Conservation (phyloP, 1,140 invertebrate genomes). For the Drosophila willistoni region DNA sequence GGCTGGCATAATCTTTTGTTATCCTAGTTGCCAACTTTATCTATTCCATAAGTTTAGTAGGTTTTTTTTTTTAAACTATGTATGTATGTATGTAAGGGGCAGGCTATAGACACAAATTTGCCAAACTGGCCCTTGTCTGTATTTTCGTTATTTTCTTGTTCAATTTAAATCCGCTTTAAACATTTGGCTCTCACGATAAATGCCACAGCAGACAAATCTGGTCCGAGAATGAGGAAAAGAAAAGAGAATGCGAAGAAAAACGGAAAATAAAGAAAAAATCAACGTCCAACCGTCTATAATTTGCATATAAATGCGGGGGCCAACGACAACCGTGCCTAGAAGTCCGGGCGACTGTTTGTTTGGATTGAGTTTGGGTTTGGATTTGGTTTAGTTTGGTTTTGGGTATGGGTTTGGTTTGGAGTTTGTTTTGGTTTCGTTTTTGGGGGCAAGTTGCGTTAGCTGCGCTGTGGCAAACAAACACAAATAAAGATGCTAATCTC, state of each 20-base stretch:
- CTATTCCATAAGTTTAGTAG: constrained; percentile 29
- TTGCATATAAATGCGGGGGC: constrained; percentile 76
- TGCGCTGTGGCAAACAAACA: constrained; percentile 72
- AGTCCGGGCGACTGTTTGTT: constrained; percentile 51
- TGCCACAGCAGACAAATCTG: constrained; percentile 72
- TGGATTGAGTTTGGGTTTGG: constrained; percentile 35
- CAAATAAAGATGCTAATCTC: constrained; percentile 82
- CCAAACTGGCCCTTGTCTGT: constrained; percentile 9
- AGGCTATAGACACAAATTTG: constrained; percentile 26
- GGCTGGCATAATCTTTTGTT: constrained; percentile 1
- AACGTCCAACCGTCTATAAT: constrained; percentile 77
- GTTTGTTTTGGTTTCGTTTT: not conserved
- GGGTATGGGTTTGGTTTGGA: constrained; percentile 18
- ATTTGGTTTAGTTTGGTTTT: constrained; percentile 51
- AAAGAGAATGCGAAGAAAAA: constrained; percentile 36
- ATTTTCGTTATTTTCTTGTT: constrained; percentile 20
- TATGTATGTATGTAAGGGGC: not conserved
- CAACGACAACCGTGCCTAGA: constrained; percentile 48
- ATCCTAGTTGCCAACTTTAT: constrained; percentile 24
- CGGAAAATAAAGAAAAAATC: constrained; percentile 39
- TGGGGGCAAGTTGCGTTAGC: constrained; percentile 29
- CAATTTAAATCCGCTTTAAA: constrained; percentile 64
- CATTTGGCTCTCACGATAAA: constrained; percentile 67
- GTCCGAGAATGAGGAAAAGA: constrained; percentile 27
- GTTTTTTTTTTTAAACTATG: constrained; percentile 19